Evolutionary conservation across 2,888 invertebrate species (phyloP).

Genomic region (Caenorhabditis uteleia): DNA sequence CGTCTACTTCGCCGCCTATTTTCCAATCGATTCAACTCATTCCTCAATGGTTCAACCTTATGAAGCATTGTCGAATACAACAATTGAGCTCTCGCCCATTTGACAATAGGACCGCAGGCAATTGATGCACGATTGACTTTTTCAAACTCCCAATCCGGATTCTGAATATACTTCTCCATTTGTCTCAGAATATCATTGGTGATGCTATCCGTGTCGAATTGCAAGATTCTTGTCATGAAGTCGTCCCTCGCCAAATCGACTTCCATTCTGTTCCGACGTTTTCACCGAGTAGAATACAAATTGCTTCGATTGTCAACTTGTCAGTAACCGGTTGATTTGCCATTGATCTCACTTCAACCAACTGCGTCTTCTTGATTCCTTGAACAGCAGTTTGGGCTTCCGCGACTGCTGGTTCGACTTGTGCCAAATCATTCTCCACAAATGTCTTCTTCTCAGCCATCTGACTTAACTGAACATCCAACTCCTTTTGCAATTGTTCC

Average conservation of each 20-base stretch:
- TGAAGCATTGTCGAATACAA: slow-evolving; percentile 99
- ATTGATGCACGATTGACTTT: slow-evolving; percentile 93
- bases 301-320: slow-evolving; percentile 95
- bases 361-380: slow-evolving; percentile 97
- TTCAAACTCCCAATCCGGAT: slow-evolving; percentile 98
- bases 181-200: slow-evolving; percentile 72
- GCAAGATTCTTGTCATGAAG: slow-evolving; percentile 97
- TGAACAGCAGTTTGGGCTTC: slow-evolving; percentile 97
- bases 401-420: slow-evolving; percentile 97
- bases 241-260: slow-evolving; percentile 88
- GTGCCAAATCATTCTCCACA: slow-evolving; percentile 91
- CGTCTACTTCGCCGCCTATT: slow-evolving; percentile 90
- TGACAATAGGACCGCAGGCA: slow-evolving; percentile 99
- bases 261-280: slow-evolving; percentile 94
- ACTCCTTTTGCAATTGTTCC: slow-evolving; percentile 94
- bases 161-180: slow-evolving; percentile 90
- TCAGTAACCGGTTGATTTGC: slow-evolving; percentile 96
- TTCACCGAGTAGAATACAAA: slow-evolving; percentile 96
- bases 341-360: slow-evolving; percentile 98
- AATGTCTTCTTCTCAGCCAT: slow-evolving; percentile 91
- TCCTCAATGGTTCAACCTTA: slow-evolving; percentile 88
- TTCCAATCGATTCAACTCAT: slow-evolving; percentile 89
- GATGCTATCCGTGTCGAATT: slow-evolving; percentile 97
- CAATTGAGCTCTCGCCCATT: slow-evolving; percentile 99
- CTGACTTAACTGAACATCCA: slow-evolving; percentile 87